phyloP scores from a whole-genome alignment of 2,888 invertebrate genomes.

The Dicyrtomina minuta region DNA sequence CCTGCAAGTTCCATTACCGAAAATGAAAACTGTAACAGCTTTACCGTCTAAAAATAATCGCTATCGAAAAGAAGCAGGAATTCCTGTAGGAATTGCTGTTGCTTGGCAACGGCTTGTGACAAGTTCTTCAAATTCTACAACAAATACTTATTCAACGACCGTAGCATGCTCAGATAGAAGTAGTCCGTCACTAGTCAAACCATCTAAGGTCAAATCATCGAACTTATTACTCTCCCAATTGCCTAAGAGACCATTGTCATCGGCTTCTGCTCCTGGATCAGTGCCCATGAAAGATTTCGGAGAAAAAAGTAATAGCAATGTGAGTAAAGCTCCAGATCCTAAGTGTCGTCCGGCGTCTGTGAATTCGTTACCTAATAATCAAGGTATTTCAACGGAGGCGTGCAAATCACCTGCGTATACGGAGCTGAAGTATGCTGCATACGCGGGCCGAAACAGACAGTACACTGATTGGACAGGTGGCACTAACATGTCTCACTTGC shows the following conservation, averaged over 20 bases:
- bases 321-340: conserved; percentile 1
- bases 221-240: neutral
- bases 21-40: neutral
- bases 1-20: neutral
- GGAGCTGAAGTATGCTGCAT: conserved; percentile 28
- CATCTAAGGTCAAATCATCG: neutral
- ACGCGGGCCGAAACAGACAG: conserved; percentile 16
- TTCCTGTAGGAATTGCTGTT: conserved; percentile 52
- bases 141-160: neutral
- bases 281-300: neutral
- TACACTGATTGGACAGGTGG: conserved; percentile 35
- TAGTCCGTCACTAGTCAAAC: neutral
- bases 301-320: conserved; percentile 4
- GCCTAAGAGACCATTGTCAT: conserved; percentile 41
- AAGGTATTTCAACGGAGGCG: neutral
- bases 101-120: conserved; percentile 51
- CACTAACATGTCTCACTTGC: conserved; percentile 43
- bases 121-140: conserved; percentile 27
- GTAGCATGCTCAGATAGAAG: conserved; percentile 5
- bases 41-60: conserved; percentile 20
- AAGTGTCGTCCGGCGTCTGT: conserved; percentile 23
- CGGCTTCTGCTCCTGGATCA: conserved; percentile 39
- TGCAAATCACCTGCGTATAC: conserved; percentile 21
- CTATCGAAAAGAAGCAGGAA: conserved; percentile 28
- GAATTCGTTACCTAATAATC: conserved; percentile 9